Evolutionary conservation across 2,888 invertebrate genomes (phyloP), one percentile per base, ranked within the genome.

Genomic region (Lithophane leautieri): DNA sequence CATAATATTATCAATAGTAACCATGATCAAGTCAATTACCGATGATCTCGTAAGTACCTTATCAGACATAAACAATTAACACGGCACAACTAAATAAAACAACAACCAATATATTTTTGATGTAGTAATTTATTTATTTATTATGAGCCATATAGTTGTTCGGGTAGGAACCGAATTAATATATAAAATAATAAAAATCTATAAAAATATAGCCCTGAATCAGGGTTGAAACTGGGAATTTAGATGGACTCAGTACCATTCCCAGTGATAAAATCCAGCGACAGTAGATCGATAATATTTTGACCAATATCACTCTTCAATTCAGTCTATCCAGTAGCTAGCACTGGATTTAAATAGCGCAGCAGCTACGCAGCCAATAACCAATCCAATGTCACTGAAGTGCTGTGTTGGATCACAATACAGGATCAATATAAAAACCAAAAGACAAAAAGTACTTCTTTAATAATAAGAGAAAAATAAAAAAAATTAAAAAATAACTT

Each of bases 31-130:
- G 44, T 62, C 22, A 16, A 40, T 47, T 76, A 40, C 22, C 6
- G 9, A 42, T 42, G 42, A 42, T 42, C 47, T 47, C 19, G 19
- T 50, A 50, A 19, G 50, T 50, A 50, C 50, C 50, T 50, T 50
- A 76, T 70, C 60, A 16, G 1, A 22, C 16, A 78, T 78, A 47
- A 42, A 40, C 50, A 71, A 63, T 71, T 79, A 71, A 63, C n/a
- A 63, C 9, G 19, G 0, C 12, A 11, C 40, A 16, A 71, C 19
- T 19, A 22, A 62, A 79, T 56, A 42, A 76, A 76, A 79, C 14
- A 52, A 34, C n/a, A n/a, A n/a, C n/a, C 40, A 42, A 40, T 40
- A 42, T n/a, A 7, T 19, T 54, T n/a, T 0, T 22, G 28, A 44
- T 0, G 2, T 28, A 61, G 56, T 50, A n/a, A 47, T 42, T 16